Base-by-base conservation (phyloP, 1,140 invertebrate species). In the Drusus annulatus region DNA sequence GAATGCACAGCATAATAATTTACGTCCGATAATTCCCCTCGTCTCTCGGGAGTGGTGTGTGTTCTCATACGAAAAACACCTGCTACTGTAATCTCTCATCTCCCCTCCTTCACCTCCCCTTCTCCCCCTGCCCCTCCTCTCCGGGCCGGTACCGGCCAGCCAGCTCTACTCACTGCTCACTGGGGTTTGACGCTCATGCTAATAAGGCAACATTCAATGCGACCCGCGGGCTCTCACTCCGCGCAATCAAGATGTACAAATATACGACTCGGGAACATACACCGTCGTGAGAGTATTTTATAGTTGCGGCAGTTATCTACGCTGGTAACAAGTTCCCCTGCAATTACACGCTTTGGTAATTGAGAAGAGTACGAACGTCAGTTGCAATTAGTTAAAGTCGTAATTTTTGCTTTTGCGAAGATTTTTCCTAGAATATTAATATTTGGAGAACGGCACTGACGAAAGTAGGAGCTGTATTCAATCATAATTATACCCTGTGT, bases 181-280 rank as follows among this genome's bases (percentile, higher is more conserved):
- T 13, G 15, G 19, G 23, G 19, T 16, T 28, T 63, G 5, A 25
- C 56, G 31, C 25, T 17, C 62, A 65, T 28, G 62, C 62, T 65
- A 28, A 65, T 21, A 28, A 63, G 8, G 25, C 28, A 65, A 65
- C 23, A 65, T 65, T 25, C 60, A 16, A 65, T 65, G 23, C 25
- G 17, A 23, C 62, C 28, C 62, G 62, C 36, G 58, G 58, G 17
- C 58, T 8, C 31, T 36, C 31, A 63, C 6, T 25, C 16, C 23
- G 60, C 13, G 6, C 23, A 63, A 65, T 65, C 62, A 65, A 65
- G 25, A 65, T 65, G 62, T 65, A 31, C 7, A 60, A 60, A 60
- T 19, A 1, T 60, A 19, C n/a, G n/a, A n/a, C n/a, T n/a, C n/a
- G n/a, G n/a, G n/a, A n/a, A n/a, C 56, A 15, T 60, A 17, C 56